Evolutionary conservation across 2,113 vertebrate genomes (phyloP), one percentile per base, ranked within the genome.

Genomic region (Lepidothrix coronata): DNA sequence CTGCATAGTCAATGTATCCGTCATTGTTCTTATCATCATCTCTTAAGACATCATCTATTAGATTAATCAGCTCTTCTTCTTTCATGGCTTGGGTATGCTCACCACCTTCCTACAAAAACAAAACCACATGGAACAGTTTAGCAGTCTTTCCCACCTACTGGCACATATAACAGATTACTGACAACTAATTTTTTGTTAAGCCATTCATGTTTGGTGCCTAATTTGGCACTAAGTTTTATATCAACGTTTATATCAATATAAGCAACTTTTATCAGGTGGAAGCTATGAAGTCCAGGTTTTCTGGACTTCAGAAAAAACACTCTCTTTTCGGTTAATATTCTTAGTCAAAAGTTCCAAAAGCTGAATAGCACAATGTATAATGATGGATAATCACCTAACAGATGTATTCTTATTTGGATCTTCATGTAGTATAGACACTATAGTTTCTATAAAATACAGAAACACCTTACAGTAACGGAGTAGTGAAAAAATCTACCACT

Each of bases 1-100:
- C 99, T 20, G 99, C 99, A 54, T 99, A 99, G 96, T 99, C 99
- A 51, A 99, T 99, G 95, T 99, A 99, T 27, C 99, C 99, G 0
- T 99, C 99, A 2, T 99, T 99, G 98, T 99, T 99, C 96, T 98
- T 99, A 97, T 99, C 99, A 48, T 99, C 99, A 15, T 99, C 99
- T 92, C 88, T 97, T 89, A 99, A 98, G 67, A 99, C 99, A 8
- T 99, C 99, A 62, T 99, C 99, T 63, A 99, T 99, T 71, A 99
- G 98, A 75, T 39, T 97, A 16, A 99, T 99, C 14, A 99, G 98
- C 28, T 99, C 99, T 24, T 99, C 98, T 97, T 99, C 99, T 12
- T 97, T 99, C 98, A 99, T 99, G 11, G 98, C 96, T 59, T 97
- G 98, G 49, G 95, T 97, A 55, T 98, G 91, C 46, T 98, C 99